Conservation (phyloP, 2,113 vertebrate genomes). For the Pristiophorus japonicus region DNA sequence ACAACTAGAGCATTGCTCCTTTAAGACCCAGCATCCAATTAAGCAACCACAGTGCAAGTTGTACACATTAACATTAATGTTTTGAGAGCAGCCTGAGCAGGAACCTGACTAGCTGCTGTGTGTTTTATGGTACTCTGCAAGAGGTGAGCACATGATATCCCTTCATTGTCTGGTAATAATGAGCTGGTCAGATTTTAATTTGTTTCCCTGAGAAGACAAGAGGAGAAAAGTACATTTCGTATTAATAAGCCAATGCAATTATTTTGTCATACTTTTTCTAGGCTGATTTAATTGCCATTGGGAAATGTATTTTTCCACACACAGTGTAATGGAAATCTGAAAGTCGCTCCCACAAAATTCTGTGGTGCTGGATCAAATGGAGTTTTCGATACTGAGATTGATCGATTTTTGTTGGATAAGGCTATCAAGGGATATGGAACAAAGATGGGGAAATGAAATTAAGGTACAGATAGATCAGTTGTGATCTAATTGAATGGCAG, state of each 20-base stretch:
- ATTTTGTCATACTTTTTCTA: background rate
- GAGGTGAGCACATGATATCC: background rate
- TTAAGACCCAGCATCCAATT: background rate
- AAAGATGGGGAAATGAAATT: too few relatives aligned
- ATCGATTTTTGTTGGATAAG: too few relatives aligned
- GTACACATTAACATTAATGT: background rate
- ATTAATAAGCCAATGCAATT: background rate
- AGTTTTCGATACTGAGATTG: background rate
- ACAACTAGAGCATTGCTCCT: background rate
- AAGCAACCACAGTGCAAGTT: background rate
- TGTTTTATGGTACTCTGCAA: background rate
- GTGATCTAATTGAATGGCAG: too few relatives aligned
- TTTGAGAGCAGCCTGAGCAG: background rate
- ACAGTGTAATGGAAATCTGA: background rate
- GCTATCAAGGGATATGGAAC: too few relatives aligned
- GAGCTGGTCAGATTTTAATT: conserved; percentile 19
- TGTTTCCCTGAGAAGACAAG: conserved; percentile 11
- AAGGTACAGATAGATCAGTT: too few relatives aligned
- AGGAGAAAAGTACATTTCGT: background rate
- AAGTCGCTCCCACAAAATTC: background rate
- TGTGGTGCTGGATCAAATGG: background rate
- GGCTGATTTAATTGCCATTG: background rate
- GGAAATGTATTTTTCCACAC: background rate
- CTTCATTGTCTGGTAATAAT: background rate
- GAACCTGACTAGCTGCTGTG: background rate